These are phyloP conservation scores for Chaitophorus viminalis DNA, from an alignment of 2,888 invertebrate genomes.

Conservation along the genomic window DNA sequence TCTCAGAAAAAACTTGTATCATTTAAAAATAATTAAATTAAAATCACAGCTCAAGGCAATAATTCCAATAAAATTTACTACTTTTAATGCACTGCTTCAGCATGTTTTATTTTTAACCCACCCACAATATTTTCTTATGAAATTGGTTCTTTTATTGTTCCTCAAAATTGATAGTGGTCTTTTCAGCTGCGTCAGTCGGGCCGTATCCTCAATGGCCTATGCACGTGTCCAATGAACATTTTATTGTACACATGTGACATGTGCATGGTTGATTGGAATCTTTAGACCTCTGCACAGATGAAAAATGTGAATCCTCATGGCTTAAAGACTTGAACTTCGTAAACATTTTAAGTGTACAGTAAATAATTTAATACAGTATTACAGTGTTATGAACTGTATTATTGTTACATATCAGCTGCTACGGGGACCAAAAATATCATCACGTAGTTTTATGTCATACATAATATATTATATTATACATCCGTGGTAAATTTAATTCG, in stretches of 20 bases:
- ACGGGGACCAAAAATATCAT: background rate
- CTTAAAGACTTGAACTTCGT: background rate
- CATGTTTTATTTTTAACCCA: background rate
- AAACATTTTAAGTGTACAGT: conserved; percentile 24
- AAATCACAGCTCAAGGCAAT: background rate
- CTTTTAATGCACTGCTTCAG: background rate
- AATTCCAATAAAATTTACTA: background rate
- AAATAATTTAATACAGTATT: background rate
- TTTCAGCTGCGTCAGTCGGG: background rate
- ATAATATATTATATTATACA: no score
- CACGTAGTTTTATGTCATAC: conserved; percentile 36
- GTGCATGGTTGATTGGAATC: conserved; percentile 45
- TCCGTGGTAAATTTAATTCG: conserved; percentile 51
- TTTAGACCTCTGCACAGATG: background rate
- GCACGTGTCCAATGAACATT: conserved; percentile 38
- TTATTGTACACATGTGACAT: conserved; percentile 41
- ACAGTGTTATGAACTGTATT: background rate
- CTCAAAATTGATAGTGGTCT: background rate
- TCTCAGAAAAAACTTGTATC: no score
- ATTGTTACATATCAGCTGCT: conserved; percentile 24
- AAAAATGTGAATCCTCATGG: background rate
- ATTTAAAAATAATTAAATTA: no score
- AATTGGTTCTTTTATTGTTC: background rate
- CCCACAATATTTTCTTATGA: background rate
- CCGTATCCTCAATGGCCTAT: background rate